A percentile compares a stretch with the other conserved stretches of the same genome.
These are phyloP conservation scores for Garrulus glandarius DNA, from an alignment of 2,797 vertebrate genomes.

Conservation along the genomic window DNA sequence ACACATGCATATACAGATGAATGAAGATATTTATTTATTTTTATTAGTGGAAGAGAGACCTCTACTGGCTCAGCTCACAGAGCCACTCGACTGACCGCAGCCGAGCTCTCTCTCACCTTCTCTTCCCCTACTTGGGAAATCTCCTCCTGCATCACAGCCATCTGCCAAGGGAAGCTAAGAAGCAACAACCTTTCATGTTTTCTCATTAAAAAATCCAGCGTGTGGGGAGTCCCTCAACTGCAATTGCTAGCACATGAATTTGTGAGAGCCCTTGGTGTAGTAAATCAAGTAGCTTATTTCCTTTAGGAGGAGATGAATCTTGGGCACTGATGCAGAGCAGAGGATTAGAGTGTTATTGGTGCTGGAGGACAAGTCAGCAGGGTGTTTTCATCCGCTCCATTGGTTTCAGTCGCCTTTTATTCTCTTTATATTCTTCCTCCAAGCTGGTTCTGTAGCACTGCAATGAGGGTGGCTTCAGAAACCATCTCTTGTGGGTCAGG, in stretches of 20 bases:
- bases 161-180: not conserved
- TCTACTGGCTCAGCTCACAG: slow-evolving; percentile 45
- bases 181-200: not conserved
- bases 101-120: fast-evolving
- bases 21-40: not conserved
- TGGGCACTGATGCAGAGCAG: not conserved
- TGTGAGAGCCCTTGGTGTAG: not conserved
- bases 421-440: not conserved
- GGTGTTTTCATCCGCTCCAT: not conserved
- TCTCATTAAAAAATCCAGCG: not conserved
- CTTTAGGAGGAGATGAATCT: not conserved
- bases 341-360: not conserved
- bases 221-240: not conserved
- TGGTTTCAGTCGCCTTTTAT: not conserved
- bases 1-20: fast-evolving
- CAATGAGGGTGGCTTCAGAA: not conserved
- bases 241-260: not conserved
- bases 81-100: fast-evolving
- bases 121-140: not conserved
- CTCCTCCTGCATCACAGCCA: not conserved
- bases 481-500: not conserved
- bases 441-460: not conserved
- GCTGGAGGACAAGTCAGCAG: not conserved
- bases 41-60: slow-evolving; percentile 59
- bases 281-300: not conserved